These are phyloP conservation scores for Boloria euphrosyne DNA, from an alignment of 2,888 invertebrate species.

Conservation along the genomic window DNA sequence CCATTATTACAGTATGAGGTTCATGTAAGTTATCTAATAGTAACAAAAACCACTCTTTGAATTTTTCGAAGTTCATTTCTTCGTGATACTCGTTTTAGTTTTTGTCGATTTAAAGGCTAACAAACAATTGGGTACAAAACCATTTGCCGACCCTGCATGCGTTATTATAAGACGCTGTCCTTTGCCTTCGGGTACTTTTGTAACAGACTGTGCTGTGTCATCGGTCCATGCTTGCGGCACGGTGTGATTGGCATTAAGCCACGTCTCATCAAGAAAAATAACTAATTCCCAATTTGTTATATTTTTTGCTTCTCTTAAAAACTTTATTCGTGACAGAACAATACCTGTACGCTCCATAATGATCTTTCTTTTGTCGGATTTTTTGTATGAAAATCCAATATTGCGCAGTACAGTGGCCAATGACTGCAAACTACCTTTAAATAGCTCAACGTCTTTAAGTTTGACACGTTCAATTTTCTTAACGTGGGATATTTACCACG, in stretches of 20 bases:
- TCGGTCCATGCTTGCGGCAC: no score
- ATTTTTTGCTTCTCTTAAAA: background rate
- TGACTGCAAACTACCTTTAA: background rate
- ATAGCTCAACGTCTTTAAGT: background rate
- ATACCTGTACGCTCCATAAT: background rate
- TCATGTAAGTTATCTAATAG: no score
- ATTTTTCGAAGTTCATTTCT: no score
- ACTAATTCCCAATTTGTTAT: background rate
- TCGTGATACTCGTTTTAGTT: background rate
- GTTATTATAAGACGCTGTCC: no score
- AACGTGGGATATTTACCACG: background rate
- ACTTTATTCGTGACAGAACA: background rate
- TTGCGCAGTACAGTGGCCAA: background rate
- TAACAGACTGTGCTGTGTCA: no score
- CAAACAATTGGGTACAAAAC: no score
- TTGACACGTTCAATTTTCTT: background rate
- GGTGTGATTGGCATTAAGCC: background rate
- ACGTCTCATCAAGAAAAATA: background rate
- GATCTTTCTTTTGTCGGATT: no score
- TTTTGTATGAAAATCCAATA: background rate
- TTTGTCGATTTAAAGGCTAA: background rate
- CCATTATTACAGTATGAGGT: no score
- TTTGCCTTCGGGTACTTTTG: no score
- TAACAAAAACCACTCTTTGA: no score
- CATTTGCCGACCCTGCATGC: no score